phyloP scores from a whole-genome alignment of 2,888 invertebrate genomes.

The Barypeithes pellucidus region DNA sequence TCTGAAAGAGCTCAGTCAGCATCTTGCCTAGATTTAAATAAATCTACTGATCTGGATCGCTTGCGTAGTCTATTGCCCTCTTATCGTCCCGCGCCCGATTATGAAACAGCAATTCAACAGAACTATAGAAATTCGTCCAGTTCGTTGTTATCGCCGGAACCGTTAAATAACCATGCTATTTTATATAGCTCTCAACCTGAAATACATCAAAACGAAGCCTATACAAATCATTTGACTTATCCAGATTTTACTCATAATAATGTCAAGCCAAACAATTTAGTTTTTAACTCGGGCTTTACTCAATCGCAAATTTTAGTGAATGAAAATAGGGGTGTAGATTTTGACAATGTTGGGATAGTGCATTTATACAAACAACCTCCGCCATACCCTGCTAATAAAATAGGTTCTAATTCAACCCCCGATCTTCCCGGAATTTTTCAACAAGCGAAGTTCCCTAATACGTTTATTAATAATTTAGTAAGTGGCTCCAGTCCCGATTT shows the following conservation, averaged over 20 bases:
- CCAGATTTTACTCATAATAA: constrained; percentile 79
- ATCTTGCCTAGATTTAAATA: constrained; percentile 77
- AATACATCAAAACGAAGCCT: constrained; percentile 75
- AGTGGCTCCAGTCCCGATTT: constrained; percentile 86
- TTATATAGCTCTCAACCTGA: constrained; percentile 84
- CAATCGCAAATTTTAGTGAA: constrained; percentile 62
- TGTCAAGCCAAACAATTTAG: constrained; percentile 65
- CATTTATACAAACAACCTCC: constrained; percentile 89
- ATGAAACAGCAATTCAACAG: constrained; percentile 93
- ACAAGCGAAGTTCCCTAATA: constrained; percentile 64
- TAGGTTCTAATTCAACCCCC: constrained; percentile 89
- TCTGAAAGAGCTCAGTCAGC: constrained; percentile 78
- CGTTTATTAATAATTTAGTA: constrained; percentile 72
- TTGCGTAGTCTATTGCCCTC: constrained; percentile 85
- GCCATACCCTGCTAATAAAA: constrained; percentile 84
- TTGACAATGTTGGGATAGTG: constrained; percentile 72
- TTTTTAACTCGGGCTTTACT: constrained; percentile 59
- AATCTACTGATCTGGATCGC: constrained; percentile 72
- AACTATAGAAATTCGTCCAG: constrained; percentile 81
- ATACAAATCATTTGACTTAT: constrained; percentile 71
- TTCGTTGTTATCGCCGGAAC: constrained; percentile 65
- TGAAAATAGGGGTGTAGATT: constrained; percentile 64
- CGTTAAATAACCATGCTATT: constrained; percentile 66
- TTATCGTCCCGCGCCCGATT: constrained; percentile 94
- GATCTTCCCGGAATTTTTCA: constrained; percentile 84